Conservation (phyloP, 2,888 invertebrate genomes). For the Heterodera filipjevi region DNA sequence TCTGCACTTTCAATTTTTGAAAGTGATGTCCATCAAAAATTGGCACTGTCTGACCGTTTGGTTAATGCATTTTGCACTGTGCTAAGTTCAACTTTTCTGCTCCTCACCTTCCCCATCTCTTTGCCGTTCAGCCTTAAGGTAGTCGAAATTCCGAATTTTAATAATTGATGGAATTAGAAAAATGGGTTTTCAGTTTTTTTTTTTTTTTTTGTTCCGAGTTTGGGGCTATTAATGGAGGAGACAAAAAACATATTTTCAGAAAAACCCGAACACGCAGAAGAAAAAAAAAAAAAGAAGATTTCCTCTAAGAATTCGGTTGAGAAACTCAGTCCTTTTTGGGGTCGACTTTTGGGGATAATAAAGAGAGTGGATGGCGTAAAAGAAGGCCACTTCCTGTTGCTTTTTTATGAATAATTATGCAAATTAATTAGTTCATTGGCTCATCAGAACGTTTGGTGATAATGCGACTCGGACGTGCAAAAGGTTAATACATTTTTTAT, state of each 20-base stretch:
- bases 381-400: background rate
- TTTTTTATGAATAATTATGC: background rate
- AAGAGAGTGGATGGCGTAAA: too few relatives aligned
- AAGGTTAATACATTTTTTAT: background rate
- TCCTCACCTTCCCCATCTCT: conserved; percentile 60
- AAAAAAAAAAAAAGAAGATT: too few relatives aligned
- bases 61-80: conserved; percentile 36
- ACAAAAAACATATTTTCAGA: too few relatives aligned
- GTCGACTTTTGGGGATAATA: too few relatives aligned
- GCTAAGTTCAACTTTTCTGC: conserved; percentile 49
- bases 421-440: conserved; percentile 55
- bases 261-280: too few relatives aligned
- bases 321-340: too few relatives aligned
- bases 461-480: conserved; percentile 60
- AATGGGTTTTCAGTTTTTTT: conserved; percentile 20
- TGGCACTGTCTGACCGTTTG: background rate
- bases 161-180: too few relatives aligned
- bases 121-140: conserved; percentile 60
- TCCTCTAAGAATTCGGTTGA: too few relatives aligned
- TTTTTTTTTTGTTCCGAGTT: too few relatives aligned
- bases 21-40: background rate
- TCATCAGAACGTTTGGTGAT: conserved; percentile 60
- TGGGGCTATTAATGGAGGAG: too few relatives aligned
- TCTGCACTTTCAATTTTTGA: background rate
- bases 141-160: background rate